Percentiles rank a stretch among this genome's conserved stretches.
Conservation (phyloP, 2,113 vertebrate species). For the Butorides virescens region DNA sequence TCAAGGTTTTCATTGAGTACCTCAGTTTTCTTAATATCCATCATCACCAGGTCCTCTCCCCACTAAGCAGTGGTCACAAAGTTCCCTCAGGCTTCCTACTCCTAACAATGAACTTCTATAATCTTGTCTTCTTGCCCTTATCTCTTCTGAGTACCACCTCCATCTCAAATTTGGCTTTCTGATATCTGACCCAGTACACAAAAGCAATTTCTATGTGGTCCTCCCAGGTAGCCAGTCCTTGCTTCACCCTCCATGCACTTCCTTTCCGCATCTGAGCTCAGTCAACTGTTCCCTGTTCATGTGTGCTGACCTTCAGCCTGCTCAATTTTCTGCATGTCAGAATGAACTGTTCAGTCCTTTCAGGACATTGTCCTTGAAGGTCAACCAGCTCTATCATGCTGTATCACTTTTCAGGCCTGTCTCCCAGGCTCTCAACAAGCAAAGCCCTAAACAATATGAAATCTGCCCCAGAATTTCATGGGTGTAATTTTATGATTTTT, state of each 20-base stretch:
- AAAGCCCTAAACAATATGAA: not conserved
- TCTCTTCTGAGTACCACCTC: not conserved
- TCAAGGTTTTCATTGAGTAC: not conserved
- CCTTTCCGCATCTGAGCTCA: not conserved
- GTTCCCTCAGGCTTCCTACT: not conserved
- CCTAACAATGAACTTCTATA: not conserved
- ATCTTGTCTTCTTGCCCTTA: not conserved
- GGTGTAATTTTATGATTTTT: not conserved
- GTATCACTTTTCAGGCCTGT: not conserved
- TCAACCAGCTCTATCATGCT: not conserved
- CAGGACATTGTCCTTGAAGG: not conserved
- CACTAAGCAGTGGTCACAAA: not conserved
- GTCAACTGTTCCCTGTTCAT: not conserved
- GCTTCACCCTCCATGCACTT: not conserved
- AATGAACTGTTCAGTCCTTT: not conserved
- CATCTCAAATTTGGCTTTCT: not conserved
- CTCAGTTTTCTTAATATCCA: not conserved
- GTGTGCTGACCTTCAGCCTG: not conserved
- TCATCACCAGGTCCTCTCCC: not conserved
- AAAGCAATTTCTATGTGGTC: not conserved
- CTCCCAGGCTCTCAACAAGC: not conserved
- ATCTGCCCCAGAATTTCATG: not conserved
- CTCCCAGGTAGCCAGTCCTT: fast-evolving
- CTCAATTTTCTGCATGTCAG: not conserved
- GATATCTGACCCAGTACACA: not conserved